Conservation (phyloP, 1,140 invertebrate species). For the Aphelinus atriplicis region DNA sequence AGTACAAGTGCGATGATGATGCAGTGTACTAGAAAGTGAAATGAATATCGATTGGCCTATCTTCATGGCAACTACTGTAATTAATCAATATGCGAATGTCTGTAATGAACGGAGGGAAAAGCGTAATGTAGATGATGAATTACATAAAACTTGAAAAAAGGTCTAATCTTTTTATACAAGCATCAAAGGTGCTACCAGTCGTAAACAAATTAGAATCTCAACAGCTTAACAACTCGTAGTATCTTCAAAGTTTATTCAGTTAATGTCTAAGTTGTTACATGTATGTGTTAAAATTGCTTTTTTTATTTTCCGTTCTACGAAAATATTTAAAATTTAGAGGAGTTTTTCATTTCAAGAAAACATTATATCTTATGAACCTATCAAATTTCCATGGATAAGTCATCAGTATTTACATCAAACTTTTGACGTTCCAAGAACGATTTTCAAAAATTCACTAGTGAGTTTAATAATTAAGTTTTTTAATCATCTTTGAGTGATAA, state of each 20-base stretch:
- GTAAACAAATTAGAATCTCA: slow-evolving; percentile 11
- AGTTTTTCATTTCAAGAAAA: no score
- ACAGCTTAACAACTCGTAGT: background rate
- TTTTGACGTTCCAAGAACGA: no score
- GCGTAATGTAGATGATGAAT: background rate
- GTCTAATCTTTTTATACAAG: background rate
- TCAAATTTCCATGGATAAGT: no score
- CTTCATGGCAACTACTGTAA: slow-evolving; percentile 26
- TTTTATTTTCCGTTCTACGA: background rate
- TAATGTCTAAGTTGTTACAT: slow-evolving; percentile 19
- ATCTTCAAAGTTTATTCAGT: background rate
- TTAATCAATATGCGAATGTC: slow-evolving; percentile 10
- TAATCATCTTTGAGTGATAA: no score
- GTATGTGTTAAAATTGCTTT: slow-evolving; percentile 16
- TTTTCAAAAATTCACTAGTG: no score
- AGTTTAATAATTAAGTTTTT: no score
- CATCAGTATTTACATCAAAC: no score
- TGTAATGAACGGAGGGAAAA: background rate
- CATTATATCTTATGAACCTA: no score
- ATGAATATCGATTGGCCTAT: slow-evolving; percentile 22
- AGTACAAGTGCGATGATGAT: slow-evolving; percentile 5
- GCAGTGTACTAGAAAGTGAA: background rate
- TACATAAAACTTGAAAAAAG: background rate
- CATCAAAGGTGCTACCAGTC: slow-evolving; percentile 14
- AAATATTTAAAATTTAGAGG: no score